Percentiles rank a stretch among this genome's conserved stretches.
These are phyloP conservation scores for Galerucella calmariensis DNA, from an alignment of 2,888 invertebrate species.

Conservation along the genomic window DNA sequence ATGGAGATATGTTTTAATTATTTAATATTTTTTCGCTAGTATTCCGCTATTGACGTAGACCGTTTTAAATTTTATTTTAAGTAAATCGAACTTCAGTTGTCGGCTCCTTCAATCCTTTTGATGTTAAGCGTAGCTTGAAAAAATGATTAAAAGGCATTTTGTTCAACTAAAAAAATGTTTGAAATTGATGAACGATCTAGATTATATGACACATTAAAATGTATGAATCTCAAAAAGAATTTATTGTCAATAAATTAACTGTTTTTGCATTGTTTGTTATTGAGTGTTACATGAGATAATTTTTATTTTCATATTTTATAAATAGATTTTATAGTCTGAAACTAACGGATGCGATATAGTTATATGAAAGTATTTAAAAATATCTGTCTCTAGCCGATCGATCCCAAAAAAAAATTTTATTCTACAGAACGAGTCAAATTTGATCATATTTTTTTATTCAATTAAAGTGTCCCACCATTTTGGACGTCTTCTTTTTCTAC, in stretches of 20 bases:
- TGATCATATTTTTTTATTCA: not conserved
- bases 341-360: slow-evolving; percentile 27
- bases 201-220: not conserved
- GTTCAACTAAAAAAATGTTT: no score
- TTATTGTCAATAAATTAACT: not conserved
- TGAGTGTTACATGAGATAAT: slow-evolving; percentile 35
- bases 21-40: no score
- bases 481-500: not conserved
- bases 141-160: no score
- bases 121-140: no score
- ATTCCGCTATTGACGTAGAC: no score
- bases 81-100: no score
- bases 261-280: slow-evolving; percentile 23
- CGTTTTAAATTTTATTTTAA: no score
- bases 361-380: slow-evolving; percentile 28
- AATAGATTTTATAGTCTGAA: slow-evolving; percentile 38
- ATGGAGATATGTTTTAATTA: no score
- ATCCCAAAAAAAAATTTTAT: slow-evolving; percentile 17
- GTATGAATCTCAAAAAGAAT: not conserved
- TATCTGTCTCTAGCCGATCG: slow-evolving; percentile 17
- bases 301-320: slow-evolving; percentile 42
- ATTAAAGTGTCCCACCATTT: not conserved
- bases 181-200: no score
- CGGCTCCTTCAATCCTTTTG: no score
- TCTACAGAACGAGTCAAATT: not conserved